Evolutionary conservation across 2,888 invertebrate species (phyloP), one percentile per base, ranked within the genome.

Genomic region (Caenorhabditis wallacei): DNA sequence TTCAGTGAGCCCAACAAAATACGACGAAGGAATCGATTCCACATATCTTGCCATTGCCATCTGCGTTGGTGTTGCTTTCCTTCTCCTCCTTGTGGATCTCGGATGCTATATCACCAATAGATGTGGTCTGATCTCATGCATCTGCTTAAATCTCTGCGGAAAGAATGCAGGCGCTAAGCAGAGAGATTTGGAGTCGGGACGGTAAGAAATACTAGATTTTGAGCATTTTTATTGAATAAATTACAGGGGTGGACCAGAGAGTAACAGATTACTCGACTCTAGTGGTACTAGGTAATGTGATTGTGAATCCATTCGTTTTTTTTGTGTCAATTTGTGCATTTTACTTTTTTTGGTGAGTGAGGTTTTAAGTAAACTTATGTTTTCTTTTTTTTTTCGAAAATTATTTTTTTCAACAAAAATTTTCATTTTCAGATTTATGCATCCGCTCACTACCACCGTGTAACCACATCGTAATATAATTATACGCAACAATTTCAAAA

Each of bases 21-120:
- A 43, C 37, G 51, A 63, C 16, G 63, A 75, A 22, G 80, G 30
- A 57, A 37, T 35, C 16, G 54, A 63, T 51, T 43, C 26, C 16
- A 24, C 51, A 10, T 46, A 53, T 16, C 5, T 64, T 0, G 20
- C 76, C 11, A 24, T 75, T 51, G 75, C 69, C 0, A 68, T 59
- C 3, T 40, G 18, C 0, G 30, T 80, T 51, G 80, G 51, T n/a
- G 94, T 96, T 84, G 94, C 97, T 82, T 93, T 97, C 89, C 94
- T 97, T 85, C 92, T 94, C 82, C 91, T 94, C 88, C 92, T 94
- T 87, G 95, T 97, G 89, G 97, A 98, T 92, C 94, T 96, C 10
- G 94, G 95, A 48, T 96, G 97, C 92, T 95, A 95, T 92, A 94
- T 95, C 93, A 93, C 94, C 84, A 94, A 94, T 88, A 93, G 94